These are phyloP conservation scores for Perca schrenkii DNA, from an alignment of 2,113 vertebrate species.

Conservation along the genomic window DNA sequence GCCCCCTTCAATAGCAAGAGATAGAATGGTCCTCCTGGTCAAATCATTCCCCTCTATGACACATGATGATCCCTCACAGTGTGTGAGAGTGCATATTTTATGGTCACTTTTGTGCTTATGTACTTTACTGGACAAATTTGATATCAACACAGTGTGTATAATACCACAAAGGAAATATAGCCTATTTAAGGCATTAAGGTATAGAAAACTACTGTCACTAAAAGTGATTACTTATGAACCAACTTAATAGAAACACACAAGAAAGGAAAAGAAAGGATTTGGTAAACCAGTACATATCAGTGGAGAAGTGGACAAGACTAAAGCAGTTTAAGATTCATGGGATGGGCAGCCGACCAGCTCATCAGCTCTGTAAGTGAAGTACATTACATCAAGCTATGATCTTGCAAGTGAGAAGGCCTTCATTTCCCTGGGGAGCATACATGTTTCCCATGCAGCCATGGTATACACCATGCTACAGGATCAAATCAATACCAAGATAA, in stretches of 20 bases:
- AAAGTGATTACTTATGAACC: background rate
- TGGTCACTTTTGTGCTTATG: background rate
- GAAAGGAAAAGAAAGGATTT: slow-evolving; percentile 12
- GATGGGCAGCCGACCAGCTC: slow-evolving; percentile 23
- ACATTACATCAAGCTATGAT: slow-evolving; percentile 47
- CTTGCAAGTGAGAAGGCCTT: slow-evolving; percentile 52
- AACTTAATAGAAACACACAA: background rate
- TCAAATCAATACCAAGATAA: slow-evolving; percentile 59
- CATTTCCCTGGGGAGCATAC: slow-evolving; percentile 40
- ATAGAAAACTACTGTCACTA: background rate
- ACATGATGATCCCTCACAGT: slow-evolving; percentile 25
- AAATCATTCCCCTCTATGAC: slow-evolving; percentile 18
- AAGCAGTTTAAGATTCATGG: slow-evolving; percentile 46
- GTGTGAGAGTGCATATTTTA: slow-evolving; percentile 43
- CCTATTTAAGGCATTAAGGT: background rate
- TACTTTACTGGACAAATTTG: background rate
- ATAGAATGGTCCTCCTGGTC: slow-evolving; percentile 29
- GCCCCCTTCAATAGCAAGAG: background rate
- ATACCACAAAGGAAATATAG: background rate
- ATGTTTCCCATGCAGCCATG: slow-evolving; percentile 43
- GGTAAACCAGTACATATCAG: slow-evolving; percentile 12
- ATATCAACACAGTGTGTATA: slow-evolving; percentile 15
- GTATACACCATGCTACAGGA: slow-evolving; percentile 44
- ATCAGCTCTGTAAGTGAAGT: slow-evolving; percentile 58
- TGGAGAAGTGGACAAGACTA: slow-evolving; percentile 4